Evolutionary conservation across 2,888 invertebrate species (phyloP), one percentile per base, ranked within the genome.

Genomic region (Leptopterna dolabrata): DNA sequence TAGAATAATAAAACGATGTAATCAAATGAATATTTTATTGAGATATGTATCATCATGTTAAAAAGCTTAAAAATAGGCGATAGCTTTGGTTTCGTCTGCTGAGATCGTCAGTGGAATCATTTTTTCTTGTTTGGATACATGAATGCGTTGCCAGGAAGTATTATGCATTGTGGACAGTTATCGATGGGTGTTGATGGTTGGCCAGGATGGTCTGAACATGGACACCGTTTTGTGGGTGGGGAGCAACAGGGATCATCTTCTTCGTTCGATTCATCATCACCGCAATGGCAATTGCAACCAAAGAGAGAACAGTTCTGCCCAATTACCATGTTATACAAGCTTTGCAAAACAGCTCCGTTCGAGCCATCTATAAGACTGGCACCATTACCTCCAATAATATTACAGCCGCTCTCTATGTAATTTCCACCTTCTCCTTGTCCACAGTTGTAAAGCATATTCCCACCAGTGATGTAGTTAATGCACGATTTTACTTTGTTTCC

Each of bases 391-490:
- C 13, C 30, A 1, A 83, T 27, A 11, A 83, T 41, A 43, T 83
- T 83, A 16, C 9, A n/a, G 7, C 29, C 6, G 27, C 41, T 41
- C 9, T 19, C 3, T 19, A 83, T 41, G 16, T 19, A 0, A 24
- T 83, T 83, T 11, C 41, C 27, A 13, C 83, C 83, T 63, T 30
- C 19, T 4, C 83, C 83, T 30, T 83, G 29, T 6, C 83, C 83
- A 14, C 36, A 27, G 43, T 70, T 63, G 41, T 29, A 47, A 19
- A 83, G 27, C 70, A 83, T n/a, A n/a, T 14, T 83, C 29, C 83
- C 83, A 19, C 45, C 71, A 19, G 13, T 41, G 43, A 83, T 30
- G 70, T 43, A 70, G 24, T 83, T 83, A 19, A 83, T 14, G 41
- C 19, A 24, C 0, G 83, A 70, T 0, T 41, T 70, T 4, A 83